Evolutionary conservation across 2,888 invertebrate species (phyloP).

Genomic region (Emmelina monodactyla): DNA sequence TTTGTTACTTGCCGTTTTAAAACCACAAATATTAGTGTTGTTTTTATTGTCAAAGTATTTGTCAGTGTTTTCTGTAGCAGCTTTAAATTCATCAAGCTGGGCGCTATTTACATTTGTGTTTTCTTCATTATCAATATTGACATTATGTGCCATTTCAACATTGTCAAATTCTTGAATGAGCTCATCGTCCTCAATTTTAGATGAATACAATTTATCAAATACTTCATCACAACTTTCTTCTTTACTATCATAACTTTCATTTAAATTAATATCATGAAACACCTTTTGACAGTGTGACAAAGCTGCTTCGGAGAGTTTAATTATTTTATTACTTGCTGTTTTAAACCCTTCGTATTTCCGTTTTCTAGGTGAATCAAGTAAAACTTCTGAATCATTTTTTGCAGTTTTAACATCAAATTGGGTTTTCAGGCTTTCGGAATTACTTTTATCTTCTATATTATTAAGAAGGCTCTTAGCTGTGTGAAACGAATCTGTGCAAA

Average conservation of each 20-base stretch:
- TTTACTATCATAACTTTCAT: no score
- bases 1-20: slow-evolving; percentile 28
- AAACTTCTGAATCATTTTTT: slow-evolving; percentile 18
- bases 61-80: background rate
- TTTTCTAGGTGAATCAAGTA: background rate
- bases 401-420: slow-evolving; percentile 32
- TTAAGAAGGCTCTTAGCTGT: slow-evolving; percentile 37
- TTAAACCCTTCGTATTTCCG: slow-evolving; percentile 18
- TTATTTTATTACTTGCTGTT: slow-evolving; percentile 26
- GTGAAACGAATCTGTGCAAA: slow-evolving; percentile 32
- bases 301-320: slow-evolving; percentile 23
- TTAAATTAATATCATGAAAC: slow-evolving; percentile 23
- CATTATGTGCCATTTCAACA: background rate
- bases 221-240: slow-evolving; percentile 2
- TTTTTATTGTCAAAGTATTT: slow-evolving; percentile 16
- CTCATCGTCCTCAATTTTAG: slow-evolving; percentile 12
- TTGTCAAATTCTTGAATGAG: slow-evolving; percentile 12
- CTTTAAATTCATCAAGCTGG: background rate
- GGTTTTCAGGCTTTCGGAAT: slow-evolving; percentile 21
- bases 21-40: slow-evolving; percentile 22
- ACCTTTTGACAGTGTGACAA: slow-evolving; percentile 26
- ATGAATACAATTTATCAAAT: slow-evolving; percentile 10
- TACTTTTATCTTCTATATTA: slow-evolving; percentile 15
- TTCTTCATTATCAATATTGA: background rate
- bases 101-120: background rate